A percentile compares a stretch with the other conserved stretches of the same genome.
These are phyloP conservation scores for Acromyrmex charruanus DNA, from an alignment of 1,140 invertebrate genomes.

Conservation along the genomic window DNA sequence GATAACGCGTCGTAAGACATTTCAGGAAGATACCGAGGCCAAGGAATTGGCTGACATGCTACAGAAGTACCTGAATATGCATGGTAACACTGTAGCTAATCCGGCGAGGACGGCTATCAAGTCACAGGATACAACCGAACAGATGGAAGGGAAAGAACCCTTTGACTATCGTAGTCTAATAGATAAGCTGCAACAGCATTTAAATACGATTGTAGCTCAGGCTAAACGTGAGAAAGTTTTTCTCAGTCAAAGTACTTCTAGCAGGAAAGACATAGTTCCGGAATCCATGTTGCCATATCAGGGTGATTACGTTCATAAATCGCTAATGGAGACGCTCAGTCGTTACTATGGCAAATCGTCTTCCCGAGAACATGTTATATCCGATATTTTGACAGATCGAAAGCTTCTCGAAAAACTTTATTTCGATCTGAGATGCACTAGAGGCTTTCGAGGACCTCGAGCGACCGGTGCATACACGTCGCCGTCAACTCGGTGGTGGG, in stretches of 20 bases:
- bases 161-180: constrained; percentile 90
- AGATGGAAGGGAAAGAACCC: constrained; percentile 68
- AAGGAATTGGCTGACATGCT: constrained; percentile 89
- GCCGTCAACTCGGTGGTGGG: constrained; percentile 82
- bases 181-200: constrained; percentile 89
- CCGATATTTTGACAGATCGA: constrained; percentile 90
- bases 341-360: constrained; percentile 89
- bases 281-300: constrained; percentile 80
- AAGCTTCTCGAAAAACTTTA: constrained; percentile 91
- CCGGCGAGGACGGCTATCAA: constrained; percentile 15
- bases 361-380: constrained; percentile 90
- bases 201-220: constrained; percentile 85
- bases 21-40: constrained; percentile 86
- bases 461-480: constrained; percentile 84
- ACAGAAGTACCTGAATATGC: constrained; percentile 89
- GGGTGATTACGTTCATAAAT: constrained; percentile 88
- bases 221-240: constrained; percentile 71
- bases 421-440: constrained; percentile 90
- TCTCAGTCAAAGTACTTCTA: constrained; percentile 23
- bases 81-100: constrained; percentile 78
- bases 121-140: background rate
- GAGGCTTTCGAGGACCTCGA: constrained; percentile 88
- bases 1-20: constrained; percentile 61
- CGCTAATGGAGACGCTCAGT: constrained; percentile 89
- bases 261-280: constrained; percentile 57